A percentile compares a stretch with the other conserved stretches of the same genome.
These are phyloP conservation scores for Sarcophaga caerulescens DNA, from an alignment of 2,888 invertebrate genomes.

Conservation along the genomic window DNA sequence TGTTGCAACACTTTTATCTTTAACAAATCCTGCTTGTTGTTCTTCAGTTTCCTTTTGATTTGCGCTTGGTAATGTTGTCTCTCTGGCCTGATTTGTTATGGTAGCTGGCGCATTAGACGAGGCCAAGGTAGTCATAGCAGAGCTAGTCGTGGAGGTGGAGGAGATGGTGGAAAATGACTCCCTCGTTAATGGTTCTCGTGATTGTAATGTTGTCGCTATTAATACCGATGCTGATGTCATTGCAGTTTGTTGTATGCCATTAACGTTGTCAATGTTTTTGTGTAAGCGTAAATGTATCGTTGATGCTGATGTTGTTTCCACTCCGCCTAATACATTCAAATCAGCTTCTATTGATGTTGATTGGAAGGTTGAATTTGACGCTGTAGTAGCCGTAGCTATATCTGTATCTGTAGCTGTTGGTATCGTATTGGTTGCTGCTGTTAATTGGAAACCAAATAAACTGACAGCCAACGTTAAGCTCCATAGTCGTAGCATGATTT, in stretches of 20 bases:
- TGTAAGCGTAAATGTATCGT: conserved; percentile 33
- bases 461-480: conserved; percentile 13
- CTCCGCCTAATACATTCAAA: conserved; percentile 68
- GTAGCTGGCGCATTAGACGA: conserved; percentile 69
- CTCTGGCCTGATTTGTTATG: conserved; percentile 58
- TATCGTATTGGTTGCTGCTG: conserved; percentile 22
- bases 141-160: conserved; percentile 44
- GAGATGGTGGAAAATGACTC: conserved; percentile 7
- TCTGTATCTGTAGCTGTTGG: neutral
- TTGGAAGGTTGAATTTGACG: neutral
- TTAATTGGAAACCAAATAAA: conserved; percentile 30
- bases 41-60: conserved; percentile 10
- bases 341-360: conserved; percentile 24
- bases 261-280: neutral
- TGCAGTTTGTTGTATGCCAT: neutral
- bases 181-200: conserved; percentile 7
- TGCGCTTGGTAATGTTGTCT: neutral
- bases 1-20: conserved; percentile 24
- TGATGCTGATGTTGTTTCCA: conserved; percentile 46
- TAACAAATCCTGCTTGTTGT: conserved; percentile 11
- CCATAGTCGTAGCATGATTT: conserved; percentile 37
- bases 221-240: neutral
- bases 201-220: neutral
- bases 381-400: neutral
- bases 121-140: conserved; percentile 61